These are phyloP conservation scores for Ichneumoninae sp. DNA, from an alignment of 2,888 invertebrate genomes.

Conservation along the genomic window DNA sequence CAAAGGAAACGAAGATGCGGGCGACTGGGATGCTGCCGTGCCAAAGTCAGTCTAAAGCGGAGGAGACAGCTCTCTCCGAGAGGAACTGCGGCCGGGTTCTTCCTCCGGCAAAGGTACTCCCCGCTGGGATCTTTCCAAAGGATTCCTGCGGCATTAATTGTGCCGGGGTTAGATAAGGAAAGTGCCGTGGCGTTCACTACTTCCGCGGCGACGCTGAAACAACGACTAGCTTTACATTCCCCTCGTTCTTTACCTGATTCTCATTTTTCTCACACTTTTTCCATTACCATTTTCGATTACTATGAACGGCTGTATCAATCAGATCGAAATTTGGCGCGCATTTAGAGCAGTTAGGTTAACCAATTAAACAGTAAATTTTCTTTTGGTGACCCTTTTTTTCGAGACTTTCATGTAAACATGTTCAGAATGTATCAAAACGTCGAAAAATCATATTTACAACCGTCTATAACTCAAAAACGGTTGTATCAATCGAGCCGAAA, in stretches of 20 bases:
- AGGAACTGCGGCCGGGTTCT: conserved; percentile 52
- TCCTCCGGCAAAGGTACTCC: conserved; percentile 50
- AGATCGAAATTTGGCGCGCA: too few relatives aligned
- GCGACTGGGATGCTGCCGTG: conserved; percentile 69
- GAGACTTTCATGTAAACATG: too few relatives aligned
- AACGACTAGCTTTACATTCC: conserved; percentile 65
- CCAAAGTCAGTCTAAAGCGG: conserved; percentile 61
- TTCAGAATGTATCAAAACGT: too few relatives aligned
- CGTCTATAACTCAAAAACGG: too few relatives aligned
- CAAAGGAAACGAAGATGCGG: conserved; percentile 75
- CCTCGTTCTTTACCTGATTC: conserved; percentile 70
- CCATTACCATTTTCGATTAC: neutral
- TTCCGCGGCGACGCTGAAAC: conserved; percentile 76
- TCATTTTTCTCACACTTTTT: conserved; percentile 42
- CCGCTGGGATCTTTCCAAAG: conserved; percentile 58
- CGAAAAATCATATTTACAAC: too few relatives aligned
- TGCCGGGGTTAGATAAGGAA: conserved; percentile 58
- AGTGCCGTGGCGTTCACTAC: conserved; percentile 78
- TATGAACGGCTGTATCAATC: too few relatives aligned
- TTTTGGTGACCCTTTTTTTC: too few relatives aligned
- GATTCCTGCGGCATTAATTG: conserved; percentile 63
- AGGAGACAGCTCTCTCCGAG: conserved; percentile 43
- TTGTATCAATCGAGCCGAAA: too few relatives aligned
- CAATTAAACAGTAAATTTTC: too few relatives aligned
- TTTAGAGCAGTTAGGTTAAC: too few relatives aligned